Percentiles rank a stretch among this genome's conserved stretches.
Conservation (phyloP, 2,113 vertebrate species). For the Dryoscopus gambensis region DNA sequence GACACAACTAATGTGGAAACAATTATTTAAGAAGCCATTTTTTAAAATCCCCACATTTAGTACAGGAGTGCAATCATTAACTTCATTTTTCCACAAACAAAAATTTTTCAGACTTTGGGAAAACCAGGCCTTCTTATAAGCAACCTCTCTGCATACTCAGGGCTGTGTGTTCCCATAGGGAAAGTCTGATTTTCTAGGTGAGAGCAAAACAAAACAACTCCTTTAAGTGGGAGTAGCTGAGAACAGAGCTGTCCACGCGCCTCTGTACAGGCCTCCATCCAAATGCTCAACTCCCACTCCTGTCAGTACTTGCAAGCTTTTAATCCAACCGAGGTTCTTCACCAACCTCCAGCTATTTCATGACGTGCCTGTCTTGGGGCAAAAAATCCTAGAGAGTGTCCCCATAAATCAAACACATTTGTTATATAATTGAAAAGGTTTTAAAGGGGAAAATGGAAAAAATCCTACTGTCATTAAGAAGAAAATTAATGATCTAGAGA, state of each 20-base stretch:
- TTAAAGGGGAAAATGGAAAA: slow-evolving; percentile 5
- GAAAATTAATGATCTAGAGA: neutral
- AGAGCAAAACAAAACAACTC: neutral
- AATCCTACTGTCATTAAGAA: neutral
- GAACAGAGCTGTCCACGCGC: neutral
- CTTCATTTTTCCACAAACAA: neutral
- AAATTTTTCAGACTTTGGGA: neutral
- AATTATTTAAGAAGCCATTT: neutral
- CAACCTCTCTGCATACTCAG: neutral
- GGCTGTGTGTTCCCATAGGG: neutral
- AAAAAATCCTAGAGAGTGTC: slow-evolving; percentile 6
- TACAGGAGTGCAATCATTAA: neutral
- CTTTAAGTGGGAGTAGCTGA: neutral
- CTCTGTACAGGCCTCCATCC: neutral
- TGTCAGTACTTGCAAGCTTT: slow-evolving; percentile 17
- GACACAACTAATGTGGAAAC: neutral
- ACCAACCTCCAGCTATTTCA: neutral
- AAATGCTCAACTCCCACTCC: neutral
- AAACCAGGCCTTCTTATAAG: neutral
- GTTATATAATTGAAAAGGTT: neutral
- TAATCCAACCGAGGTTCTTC: neutral
- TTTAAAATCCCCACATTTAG: neutral
- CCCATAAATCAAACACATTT: neutral
- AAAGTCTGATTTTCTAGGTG: neutral
- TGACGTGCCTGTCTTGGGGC: neutral